Conservation (phyloP, 2,113 vertebrate genomes). For the Pomatorhinus ruficollis region DNA sequence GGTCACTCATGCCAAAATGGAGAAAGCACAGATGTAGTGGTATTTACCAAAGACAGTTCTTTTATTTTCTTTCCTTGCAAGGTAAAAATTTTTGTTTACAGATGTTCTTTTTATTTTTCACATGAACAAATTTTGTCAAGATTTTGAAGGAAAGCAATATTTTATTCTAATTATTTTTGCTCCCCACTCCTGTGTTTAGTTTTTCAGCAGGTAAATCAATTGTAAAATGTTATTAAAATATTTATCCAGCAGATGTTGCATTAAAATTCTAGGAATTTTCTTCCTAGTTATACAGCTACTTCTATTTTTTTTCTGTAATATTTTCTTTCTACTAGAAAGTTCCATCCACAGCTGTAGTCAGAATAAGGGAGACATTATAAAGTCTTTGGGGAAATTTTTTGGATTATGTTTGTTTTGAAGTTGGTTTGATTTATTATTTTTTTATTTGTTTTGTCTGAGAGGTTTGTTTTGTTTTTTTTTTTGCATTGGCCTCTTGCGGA, state of each 20-base stretch:
- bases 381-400: background rate
- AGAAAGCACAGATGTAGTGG: background rate
- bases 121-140: background rate
- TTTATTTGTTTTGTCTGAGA: background rate
- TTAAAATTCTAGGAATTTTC: background rate
- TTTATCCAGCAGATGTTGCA: background rate
- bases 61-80: background rate
- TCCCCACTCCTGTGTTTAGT: background rate
- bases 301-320: background rate
- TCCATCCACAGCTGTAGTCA: background rate
- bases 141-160: background rate
- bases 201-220: background rate
- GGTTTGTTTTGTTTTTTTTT: background rate
- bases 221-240: background rate
- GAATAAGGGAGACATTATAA: background rate
- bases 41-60: background rate
- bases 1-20: background rate
- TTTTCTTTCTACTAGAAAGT: background rate
- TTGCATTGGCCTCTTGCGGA: background rate
- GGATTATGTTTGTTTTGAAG: background rate
- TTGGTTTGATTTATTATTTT: background rate
- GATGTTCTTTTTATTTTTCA: accelerated
- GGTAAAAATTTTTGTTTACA: background rate
- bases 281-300: background rate
- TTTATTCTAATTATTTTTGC: background rate